Evolutionary conservation across 1,140 invertebrate species (phyloP).

Genomic region (Lordiphosa collinella): DNA sequence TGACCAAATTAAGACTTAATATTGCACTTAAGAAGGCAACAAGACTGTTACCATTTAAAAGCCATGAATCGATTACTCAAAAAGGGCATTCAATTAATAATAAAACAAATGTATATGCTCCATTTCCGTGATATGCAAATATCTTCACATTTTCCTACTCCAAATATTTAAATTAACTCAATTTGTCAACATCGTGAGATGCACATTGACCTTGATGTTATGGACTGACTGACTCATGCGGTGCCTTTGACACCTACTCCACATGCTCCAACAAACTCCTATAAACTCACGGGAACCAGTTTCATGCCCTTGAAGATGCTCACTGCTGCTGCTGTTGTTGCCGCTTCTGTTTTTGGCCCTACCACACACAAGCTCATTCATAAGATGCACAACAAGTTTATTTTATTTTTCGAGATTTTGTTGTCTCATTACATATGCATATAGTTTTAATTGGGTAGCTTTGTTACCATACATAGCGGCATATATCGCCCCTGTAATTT

Average conservation of each 20-base stretch:
- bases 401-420: conserved; percentile 11
- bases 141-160: conserved; percentile 16
- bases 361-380: conserved; percentile 28
- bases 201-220: conserved; percentile 46
- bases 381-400: conserved; percentile 63
- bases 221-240: conserved; percentile 36
- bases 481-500: conserved; percentile 40
- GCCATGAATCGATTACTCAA: too few species aligned
- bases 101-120: background rate
- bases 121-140: background rate
- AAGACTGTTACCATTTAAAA: too few species aligned
- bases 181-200: conserved; percentile 54
- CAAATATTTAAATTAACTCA: conserved; percentile 61
- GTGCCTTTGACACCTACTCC: background rate
- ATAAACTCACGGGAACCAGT: conserved; percentile 25
- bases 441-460: conserved; percentile 53
- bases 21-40: too few species aligned
- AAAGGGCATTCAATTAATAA: too few species aligned
- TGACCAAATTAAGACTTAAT: too few species aligned
- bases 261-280: too few species aligned
- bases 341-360: conserved; percentile 21
- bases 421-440: conserved; percentile 27
- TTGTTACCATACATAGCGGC: too few species aligned
- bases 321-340: conserved; percentile 13
- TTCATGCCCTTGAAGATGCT: conserved; percentile 50